Evolutionary conservation across 2,797 vertebrate genomes (phyloP).

Genomic region (Choloepus didactylus): DNA sequence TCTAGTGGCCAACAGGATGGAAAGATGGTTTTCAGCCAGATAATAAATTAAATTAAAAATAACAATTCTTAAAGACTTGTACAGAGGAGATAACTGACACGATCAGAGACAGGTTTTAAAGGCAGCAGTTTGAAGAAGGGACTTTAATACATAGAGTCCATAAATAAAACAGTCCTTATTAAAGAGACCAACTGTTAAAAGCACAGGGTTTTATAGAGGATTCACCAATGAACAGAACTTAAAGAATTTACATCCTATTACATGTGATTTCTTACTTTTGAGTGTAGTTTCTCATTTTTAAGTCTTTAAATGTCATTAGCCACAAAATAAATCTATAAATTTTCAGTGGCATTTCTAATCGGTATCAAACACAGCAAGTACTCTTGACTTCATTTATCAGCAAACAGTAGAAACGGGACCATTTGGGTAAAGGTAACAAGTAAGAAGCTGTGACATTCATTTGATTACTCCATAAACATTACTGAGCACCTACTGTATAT

Average conservation of each 20-base stretch:
- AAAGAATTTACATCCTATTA: background rate
- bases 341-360: background rate
- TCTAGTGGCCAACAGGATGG: background rate
- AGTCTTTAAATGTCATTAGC: conserved; percentile 5
- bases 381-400: background rate
- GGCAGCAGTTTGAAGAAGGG: background rate
- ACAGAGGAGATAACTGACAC: background rate
- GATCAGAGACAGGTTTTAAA: conserved; percentile 3
- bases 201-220: background rate
- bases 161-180: conserved; percentile 6
- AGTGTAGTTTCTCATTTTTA: background rate
- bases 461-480: background rate
- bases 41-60: conserved; percentile 39
- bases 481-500: background rate
- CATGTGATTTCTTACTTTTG: background rate
- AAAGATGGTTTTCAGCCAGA: background rate
- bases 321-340: background rate
- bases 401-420: background rate
- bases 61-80: conserved; percentile 6
- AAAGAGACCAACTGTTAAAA: background rate
- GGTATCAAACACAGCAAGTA: background rate
- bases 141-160: background rate
- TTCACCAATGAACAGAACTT: conserved; percentile 9
- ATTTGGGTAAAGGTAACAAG: background rate
- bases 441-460: background rate